These are phyloP conservation scores for Eptesicus fuscus DNA, from an alignment of 2,113 vertebrate genomes.

Conservation along the genomic window DNA sequence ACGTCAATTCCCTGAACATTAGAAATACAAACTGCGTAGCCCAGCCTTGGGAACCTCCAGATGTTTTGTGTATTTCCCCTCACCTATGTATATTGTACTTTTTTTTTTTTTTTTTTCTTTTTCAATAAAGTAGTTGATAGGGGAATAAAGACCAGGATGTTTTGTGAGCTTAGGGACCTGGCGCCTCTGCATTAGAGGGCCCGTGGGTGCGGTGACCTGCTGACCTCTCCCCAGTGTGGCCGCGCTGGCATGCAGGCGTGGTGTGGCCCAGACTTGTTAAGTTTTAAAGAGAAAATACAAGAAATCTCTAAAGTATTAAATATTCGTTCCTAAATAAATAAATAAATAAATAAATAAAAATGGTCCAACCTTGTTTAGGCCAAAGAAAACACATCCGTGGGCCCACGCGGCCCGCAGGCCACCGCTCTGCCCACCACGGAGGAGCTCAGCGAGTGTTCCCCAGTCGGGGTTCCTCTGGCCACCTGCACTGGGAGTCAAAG, in stretches of 20 bases:
- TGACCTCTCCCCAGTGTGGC: background rate
- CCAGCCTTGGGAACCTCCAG: background rate
- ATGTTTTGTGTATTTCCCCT: background rate
- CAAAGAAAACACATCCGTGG: constrained; percentile 43
- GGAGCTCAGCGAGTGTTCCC: background rate
- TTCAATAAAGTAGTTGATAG: background rate
- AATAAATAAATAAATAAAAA: background rate
- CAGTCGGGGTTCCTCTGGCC: background rate
- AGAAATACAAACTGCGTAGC: background rate
- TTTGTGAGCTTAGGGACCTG: background rate
- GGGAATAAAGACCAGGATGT: background rate
- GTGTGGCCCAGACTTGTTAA: background rate
- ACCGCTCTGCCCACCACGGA: background rate
- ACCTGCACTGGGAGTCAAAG: background rate
- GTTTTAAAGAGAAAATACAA: constrained; percentile 50
- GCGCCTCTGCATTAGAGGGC: background rate
- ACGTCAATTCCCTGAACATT: background rate
- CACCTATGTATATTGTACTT: background rate
- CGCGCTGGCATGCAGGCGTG: rapidly evolving
- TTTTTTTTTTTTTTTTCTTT: background rate
- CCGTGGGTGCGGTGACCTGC: background rate
- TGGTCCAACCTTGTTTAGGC: background rate
- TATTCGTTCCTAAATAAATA: background rate
- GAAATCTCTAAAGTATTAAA: constrained; percentile 52
- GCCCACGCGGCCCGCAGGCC: background rate